Evolutionary conservation across 2,888 invertebrate species (phyloP).

Genomic region (Phymatocera aterrima): DNA sequence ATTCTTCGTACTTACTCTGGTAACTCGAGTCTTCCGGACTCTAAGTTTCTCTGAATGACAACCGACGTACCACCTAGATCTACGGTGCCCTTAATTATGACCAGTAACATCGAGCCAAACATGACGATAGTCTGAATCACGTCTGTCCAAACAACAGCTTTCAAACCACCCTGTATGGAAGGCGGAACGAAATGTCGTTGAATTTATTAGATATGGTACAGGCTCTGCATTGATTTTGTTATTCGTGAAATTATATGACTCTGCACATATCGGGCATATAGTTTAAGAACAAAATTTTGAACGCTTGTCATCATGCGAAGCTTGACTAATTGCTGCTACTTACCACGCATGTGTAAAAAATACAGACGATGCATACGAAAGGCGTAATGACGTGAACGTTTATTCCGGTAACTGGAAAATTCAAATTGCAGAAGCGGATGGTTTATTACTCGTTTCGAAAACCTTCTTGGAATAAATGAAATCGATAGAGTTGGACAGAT

Average conservation of each 20-base stretch:
- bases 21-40: slow-evolving; percentile 83
- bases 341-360: slow-evolving; percentile 91
- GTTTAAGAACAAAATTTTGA: too few species aligned
- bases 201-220: slow-evolving; percentile 22
- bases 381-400: slow-evolving; percentile 89
- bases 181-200: neutral
- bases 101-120: slow-evolving; percentile 84
- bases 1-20: slow-evolving; percentile 79
- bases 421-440: slow-evolving; percentile 48
- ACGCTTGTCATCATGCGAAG: neutral
- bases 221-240: neutral
- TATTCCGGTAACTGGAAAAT: slow-evolving; percentile 86
- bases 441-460: slow-evolving; percentile 30
- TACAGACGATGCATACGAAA: slow-evolving; percentile 88
- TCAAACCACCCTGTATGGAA: slow-evolving; percentile 82
- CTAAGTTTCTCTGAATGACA: slow-evolving; percentile 81
- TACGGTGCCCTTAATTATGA: slow-evolving; percentile 84
- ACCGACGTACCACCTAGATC: slow-evolving; percentile 83
- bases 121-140: slow-evolving; percentile 87
- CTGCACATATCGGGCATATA: too few species aligned
- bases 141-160: slow-evolving; percentile 90
- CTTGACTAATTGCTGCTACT: slow-evolving; percentile 68
- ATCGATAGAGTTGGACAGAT: slow-evolving; percentile 1
- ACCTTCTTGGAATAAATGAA: slow-evolving; percentile 45
- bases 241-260: slow-evolving; percentile 31